Conservation (phyloP, 2,113 vertebrate genomes). For the Lonchura striata region DNA sequence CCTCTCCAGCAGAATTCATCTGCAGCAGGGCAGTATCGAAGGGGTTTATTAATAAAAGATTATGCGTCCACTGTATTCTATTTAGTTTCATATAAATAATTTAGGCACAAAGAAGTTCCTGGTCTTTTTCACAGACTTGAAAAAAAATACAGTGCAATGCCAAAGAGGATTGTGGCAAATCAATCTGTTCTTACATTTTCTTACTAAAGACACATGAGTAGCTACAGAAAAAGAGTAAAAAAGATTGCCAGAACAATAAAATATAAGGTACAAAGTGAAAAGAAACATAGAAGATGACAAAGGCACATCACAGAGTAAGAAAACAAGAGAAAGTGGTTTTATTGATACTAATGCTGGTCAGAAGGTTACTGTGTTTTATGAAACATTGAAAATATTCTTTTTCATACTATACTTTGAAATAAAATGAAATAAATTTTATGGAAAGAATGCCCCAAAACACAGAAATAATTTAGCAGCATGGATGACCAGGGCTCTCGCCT, state of each 20-base stretch:
- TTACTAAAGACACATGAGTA: not conserved
- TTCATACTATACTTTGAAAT: not conserved
- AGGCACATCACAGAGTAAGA: not conserved
- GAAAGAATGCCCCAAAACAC: not conserved
- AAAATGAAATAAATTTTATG: not conserved
- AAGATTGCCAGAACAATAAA: not conserved
- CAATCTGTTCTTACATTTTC: not conserved
- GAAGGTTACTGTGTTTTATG: not conserved
- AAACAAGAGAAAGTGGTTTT: not conserved
- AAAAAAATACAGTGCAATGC: not conserved
- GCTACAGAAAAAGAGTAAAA: not conserved
- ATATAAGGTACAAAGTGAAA: not conserved
- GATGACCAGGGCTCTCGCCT: not conserved
- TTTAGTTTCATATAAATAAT: constrained; percentile 29
- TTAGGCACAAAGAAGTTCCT: constrained; percentile 3
- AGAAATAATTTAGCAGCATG: not conserved
- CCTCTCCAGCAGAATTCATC: not conserved
- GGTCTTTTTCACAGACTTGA: not conserved
- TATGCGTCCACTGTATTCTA: not conserved
- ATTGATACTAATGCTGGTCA: not conserved
- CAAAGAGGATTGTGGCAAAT: not conserved
- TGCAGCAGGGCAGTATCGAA: not conserved
- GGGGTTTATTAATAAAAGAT: constrained; percentile 45
- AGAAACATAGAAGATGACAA: not conserved
- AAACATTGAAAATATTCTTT: not conserved